These are phyloP conservation scores for Meloidogyne hapla DNA, from an alignment of 1,140 invertebrate species.

Conservation along the genomic window DNA sequence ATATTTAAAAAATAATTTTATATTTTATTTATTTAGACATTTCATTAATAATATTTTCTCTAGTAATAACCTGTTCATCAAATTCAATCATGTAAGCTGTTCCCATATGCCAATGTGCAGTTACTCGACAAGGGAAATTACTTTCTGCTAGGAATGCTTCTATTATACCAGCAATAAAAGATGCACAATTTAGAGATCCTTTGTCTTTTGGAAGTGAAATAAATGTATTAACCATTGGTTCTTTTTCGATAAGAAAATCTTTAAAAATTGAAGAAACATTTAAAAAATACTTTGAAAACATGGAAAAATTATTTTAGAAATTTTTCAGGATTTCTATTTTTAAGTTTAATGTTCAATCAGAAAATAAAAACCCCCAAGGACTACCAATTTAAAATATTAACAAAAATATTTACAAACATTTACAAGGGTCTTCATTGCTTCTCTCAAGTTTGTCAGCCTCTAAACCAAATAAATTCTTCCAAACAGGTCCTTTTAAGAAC, in stretches of 20 bases:
- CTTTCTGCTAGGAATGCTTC: constrained; percentile 81
- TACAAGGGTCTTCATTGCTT: constrained; percentile 94
- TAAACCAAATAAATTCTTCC: constrained; percentile 95
- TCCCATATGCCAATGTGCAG: constrained; percentile 93
- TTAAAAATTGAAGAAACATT: constrained; percentile 34
- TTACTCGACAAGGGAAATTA: constrained; percentile 64
- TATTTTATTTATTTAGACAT: not conserved
- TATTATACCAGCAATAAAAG: constrained; percentile 94
- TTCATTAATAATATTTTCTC: constrained; percentile 73
- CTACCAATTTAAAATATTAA: constrained; percentile 31
- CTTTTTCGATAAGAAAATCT: constrained; percentile 96
- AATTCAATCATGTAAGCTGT: constrained; percentile 99
- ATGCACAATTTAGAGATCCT: constrained; percentile 92
- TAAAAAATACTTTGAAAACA: too few relatives aligned
- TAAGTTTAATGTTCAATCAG: too few relatives aligned
- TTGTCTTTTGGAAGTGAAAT: constrained; percentile 98
- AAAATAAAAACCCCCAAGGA: not conserved
- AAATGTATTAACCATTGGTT: constrained; percentile 91
- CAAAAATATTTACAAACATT: constrained; percentile 68
- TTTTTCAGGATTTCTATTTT: too few relatives aligned
- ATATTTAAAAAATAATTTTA: not conserved
- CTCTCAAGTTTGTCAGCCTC: constrained; percentile 98
- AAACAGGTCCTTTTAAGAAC: constrained; percentile 91
- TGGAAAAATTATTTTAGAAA: too few relatives aligned
- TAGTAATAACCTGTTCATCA: constrained; percentile 84